A percentile compares a stretch with the other conserved stretches of the same genome.
Evolutionary conservation across 2,888 invertebrate species (phyloP).

Genomic region (Cylindroiulus punctatus): DNA sequence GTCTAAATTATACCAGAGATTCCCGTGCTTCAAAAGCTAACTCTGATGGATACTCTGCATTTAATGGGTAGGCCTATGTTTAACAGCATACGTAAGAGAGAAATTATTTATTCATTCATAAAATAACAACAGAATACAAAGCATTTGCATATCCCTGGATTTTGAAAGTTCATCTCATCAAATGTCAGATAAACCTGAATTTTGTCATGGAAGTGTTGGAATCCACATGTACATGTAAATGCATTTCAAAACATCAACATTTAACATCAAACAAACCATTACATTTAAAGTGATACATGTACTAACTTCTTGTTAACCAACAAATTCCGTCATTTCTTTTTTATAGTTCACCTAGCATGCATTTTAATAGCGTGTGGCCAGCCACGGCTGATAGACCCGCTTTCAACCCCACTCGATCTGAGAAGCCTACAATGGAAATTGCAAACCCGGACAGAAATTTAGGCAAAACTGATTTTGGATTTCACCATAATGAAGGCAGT

Average conservation of each 20-base stretch:
- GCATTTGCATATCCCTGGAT: too few species aligned
- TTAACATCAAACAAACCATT: too few species aligned
- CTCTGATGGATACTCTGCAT: constrained; percentile 42
- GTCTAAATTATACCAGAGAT: background rate
- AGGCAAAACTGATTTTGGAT: background rate
- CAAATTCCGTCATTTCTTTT: background rate
- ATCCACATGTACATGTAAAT: too few species aligned
- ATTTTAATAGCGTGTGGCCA: constrained; percentile 39
- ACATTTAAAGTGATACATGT: too few species aligned
- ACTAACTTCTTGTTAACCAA: too few species aligned
- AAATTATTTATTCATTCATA: too few species aligned
- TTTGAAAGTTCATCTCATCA: too few species aligned
- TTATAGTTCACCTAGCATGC: background rate
- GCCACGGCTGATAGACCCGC: background rate
- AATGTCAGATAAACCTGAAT: too few species aligned
- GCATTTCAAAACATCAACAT: too few species aligned
- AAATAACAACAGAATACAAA: too few species aligned
- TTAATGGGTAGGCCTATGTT: constrained; percentile 4
- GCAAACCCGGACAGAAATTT: background rate
- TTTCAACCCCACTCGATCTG: background rate
- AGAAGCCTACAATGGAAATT: background rate
- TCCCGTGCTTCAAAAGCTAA: background rate
- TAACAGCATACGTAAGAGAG: too few species aligned
- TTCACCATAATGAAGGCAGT: background rate
- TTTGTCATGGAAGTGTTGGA: too few species aligned